Evolutionary conservation across 2,113 vertebrate genomes (phyloP).

Genomic region (Rhea americana): DNA sequence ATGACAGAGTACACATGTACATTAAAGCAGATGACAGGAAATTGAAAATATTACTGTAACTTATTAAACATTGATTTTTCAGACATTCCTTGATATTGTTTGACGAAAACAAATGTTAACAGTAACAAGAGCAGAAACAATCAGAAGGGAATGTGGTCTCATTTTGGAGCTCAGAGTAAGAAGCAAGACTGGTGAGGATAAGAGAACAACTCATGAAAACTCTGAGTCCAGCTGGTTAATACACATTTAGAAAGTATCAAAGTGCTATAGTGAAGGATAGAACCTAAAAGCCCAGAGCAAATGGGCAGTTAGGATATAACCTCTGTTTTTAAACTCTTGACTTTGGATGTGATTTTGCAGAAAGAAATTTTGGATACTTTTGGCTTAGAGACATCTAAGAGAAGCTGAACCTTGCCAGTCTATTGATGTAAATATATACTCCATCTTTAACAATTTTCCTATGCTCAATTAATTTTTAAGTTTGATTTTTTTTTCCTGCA

Average conservation of each 20-base stretch:
- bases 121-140: slow-evolving; percentile 36
- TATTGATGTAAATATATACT: not conserved
- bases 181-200: not conserved
- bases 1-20: slow-evolving; percentile 61
- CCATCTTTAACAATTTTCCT: not conserved
- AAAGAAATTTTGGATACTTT: not conserved
- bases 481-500: not conserved
- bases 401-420: not conserved
- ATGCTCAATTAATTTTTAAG: not conserved
- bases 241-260: not conserved
- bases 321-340: not conserved
- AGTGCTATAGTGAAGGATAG: not conserved
- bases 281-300: not conserved
- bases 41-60: slow-evolving; percentile 72
- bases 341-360: not conserved
- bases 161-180: not conserved
- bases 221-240: not conserved
- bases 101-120: slow-evolving; percentile 66
- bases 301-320: not conserved
- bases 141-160: not conserved
- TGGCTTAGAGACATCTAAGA: not conserved
- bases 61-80: slow-evolving; percentile 76
- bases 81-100: slow-evolving; percentile 64
- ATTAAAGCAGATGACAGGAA: slow-evolving; percentile 68
- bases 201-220: not conserved